Percentiles rank a stretch among this genome's conserved stretches.
Conservation (phyloP, 2,113 vertebrate genomes). For the Rhynchopsitta pachyrhyncha region DNA sequence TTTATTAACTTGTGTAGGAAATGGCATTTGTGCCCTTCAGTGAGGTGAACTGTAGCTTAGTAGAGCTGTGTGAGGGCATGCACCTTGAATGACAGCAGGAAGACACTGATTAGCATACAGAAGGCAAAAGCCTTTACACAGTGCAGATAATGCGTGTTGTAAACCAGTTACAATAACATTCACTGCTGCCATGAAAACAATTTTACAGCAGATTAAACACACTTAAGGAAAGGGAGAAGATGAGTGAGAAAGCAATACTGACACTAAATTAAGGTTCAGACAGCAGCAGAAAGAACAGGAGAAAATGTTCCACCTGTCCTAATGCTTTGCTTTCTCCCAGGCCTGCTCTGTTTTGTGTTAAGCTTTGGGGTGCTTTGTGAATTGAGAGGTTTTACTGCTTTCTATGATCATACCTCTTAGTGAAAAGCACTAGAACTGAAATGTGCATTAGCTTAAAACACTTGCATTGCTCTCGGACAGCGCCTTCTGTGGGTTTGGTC, state of each 20-base stretch:
- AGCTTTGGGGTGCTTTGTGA: background rate
- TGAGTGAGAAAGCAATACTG: conserved; percentile 35
- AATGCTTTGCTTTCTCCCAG: background rate
- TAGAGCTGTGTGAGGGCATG: background rate
- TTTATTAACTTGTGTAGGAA: background rate
- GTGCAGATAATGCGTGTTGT: conserved; percentile 56
- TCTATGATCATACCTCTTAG: background rate
- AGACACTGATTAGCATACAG: conserved; percentile 48
- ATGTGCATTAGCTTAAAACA: no score
- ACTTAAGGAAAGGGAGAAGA: conserved; percentile 52
- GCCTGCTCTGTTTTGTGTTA: background rate
- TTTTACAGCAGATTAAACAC: conserved; percentile 77
- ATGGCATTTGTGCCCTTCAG: background rate
- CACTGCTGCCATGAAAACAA: conserved; percentile 68
- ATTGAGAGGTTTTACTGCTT: background rate
- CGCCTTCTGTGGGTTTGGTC: background rate
- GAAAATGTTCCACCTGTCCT: background rate
- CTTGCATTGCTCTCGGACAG: fast-evolving
- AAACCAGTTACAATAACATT: conserved; percentile 65
- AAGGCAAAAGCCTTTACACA: conserved; percentile 44
- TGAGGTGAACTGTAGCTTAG: background rate
- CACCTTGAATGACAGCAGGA: conserved; percentile 5
- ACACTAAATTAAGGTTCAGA: conserved; percentile 53
- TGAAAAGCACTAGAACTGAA: background rate
- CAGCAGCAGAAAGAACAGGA: background rate